Conservation (phyloP, 2,888 invertebrate species). For the Adineta ricciae region DNA sequence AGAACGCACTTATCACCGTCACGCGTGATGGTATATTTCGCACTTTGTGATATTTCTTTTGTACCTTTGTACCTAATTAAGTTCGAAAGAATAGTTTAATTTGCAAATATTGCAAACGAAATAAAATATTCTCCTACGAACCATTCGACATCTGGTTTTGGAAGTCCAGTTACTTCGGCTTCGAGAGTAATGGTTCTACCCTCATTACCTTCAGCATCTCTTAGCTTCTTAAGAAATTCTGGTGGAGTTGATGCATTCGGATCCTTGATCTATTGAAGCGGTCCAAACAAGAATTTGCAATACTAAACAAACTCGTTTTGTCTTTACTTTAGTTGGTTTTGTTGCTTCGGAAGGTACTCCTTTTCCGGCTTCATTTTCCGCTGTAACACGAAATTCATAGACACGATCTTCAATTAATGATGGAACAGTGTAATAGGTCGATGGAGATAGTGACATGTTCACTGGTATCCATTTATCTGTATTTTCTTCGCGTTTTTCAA, state of each 20-base stretch:
- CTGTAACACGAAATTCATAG: conserved; percentile 93
- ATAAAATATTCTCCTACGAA: background rate
- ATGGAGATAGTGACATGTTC: conserved; percentile 56
- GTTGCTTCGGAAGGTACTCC: conserved; percentile 78
- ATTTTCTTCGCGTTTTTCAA: conserved; percentile 77
- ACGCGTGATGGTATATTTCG: conserved; percentile 75
- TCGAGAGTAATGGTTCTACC: conserved; percentile 87
- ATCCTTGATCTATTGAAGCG: conserved; percentile 62
- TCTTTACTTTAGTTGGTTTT: conserved; percentile 63
- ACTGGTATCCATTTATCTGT: conserved; percentile 74
- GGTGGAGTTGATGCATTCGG: conserved; percentile 82
- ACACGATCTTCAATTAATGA: conserved; percentile 91
- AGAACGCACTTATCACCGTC: conserved; percentile 76
- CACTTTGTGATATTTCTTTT: conserved; percentile 78
- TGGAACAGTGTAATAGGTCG: conserved; percentile 80
- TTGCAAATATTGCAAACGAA: conserved; percentile 48
- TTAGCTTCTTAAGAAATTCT: conserved; percentile 72
- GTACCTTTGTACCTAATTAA: conserved; percentile 73
- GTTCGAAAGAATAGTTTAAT: background rate
- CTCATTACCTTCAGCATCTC: conserved; percentile 76
- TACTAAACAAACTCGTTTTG: background rate
- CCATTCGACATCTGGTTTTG: conserved; percentile 77
- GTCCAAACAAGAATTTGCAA: too few relatives aligned
- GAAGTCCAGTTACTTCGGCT: conserved; percentile 77
- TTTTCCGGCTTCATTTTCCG: conserved; percentile 85